A percentile compares a stretch with the other conserved stretches of the same genome.
Conservation (phyloP, 2,113 vertebrate genomes). For the Meriones unguiculatus region DNA sequence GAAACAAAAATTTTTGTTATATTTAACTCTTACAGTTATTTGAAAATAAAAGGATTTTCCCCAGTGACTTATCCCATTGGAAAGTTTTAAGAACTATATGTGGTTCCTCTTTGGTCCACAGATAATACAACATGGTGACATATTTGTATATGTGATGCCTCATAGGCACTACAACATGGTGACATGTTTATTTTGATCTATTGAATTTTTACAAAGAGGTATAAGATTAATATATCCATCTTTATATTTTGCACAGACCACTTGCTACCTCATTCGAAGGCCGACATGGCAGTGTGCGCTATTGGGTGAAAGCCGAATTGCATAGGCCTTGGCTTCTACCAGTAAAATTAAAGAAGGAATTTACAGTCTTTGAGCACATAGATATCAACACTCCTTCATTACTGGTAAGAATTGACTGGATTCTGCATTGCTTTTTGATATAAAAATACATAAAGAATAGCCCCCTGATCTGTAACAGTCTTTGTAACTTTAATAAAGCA, state of each 20-base stretch:
- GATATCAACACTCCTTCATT: constrained; percentile 99
- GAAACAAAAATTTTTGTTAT: constrained; percentile 73
- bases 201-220: constrained; percentile 76
- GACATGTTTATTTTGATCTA: constrained; percentile 72
- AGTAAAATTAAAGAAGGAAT: constrained; percentile 99
- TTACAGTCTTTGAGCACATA: constrained; percentile 99
- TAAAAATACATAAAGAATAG: constrained; percentile 78
- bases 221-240: constrained; percentile 85
- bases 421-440: constrained; percentile 83
- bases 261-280: constrained; percentile 99
- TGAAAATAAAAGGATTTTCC: constrained; percentile 66
- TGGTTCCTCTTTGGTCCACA: constrained; percentile 66
- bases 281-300: constrained; percentile 99
- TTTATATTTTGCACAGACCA: constrained; percentile 92
- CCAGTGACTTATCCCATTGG: constrained; percentile 81
- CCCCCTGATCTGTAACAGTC: constrained; percentile 62
- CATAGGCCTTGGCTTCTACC: constrained; percentile 99
- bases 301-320: constrained; percentile 99
- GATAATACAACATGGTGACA: constrained; percentile 77
- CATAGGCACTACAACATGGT: constrained; percentile 78
- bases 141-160: constrained; percentile 41
- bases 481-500: constrained; percentile 66
- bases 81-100: constrained; percentile 70
- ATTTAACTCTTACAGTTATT: constrained; percentile 40
- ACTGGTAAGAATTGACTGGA: constrained; percentile 93